Base-by-base conservation (phyloP, 2,797 vertebrate species). In the Eulemur mongoz region DNA sequence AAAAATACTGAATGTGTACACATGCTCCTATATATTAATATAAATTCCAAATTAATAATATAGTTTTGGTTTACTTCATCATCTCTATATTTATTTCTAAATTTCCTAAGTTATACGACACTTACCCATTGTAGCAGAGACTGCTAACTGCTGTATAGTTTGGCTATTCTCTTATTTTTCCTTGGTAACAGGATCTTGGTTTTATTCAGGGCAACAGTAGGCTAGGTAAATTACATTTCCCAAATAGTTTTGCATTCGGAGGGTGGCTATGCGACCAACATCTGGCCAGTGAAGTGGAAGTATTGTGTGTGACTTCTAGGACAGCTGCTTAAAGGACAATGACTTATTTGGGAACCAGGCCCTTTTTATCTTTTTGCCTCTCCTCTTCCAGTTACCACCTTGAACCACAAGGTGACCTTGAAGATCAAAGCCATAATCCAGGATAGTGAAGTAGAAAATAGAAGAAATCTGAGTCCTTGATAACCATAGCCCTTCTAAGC, bases 1-100 rank as follows among this genome's bases (percentile, higher is more conserved):
- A 87, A 90, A 92, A 90, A 87, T 93, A 70, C 9, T 69, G 93
- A 91, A 32, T 69, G 45, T 87, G 72, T 40, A 35, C 25, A 89
- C 76, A 80, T 78, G 8, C 32, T 70, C 5, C 17, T 61, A n/a
- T 76, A 63, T 78, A 38, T 81, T 59, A 59, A 25, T 59, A 12
- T 59, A 78, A 81, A 30, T 86, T n/a, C 43, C 12, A 45, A 76
- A 59, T n/a, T 59, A 93, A 35, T 40, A 45, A 14, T 78, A 61
- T 43, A 7, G 5, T 32, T 93, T 93, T 61, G 69, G 43, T 91
- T 78, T 82, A 43, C 13, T 82, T 93, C 38, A 45, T 80, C 14
- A 78, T 75, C 80, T 54, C 5, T n/a, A 1, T 65, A 72, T 57
- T 82, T 89, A n/a, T 86, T 94, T 91, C 79, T 82, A 94, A 89